Evolutionary conservation across 2,797 vertebrate species (phyloP).

Genomic region (Arctocebus calabarensis): DNA sequence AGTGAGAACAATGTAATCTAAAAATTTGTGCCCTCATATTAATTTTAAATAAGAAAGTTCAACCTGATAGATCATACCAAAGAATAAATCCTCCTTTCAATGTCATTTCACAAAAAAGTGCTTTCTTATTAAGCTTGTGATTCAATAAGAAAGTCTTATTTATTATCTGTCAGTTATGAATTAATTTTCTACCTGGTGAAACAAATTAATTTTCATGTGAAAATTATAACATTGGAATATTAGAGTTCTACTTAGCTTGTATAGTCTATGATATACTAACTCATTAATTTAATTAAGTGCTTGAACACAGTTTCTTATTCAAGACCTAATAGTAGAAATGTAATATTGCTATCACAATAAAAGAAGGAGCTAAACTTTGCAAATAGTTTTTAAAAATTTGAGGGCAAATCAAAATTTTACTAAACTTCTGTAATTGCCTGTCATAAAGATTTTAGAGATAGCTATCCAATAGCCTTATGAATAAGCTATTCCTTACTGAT

Average conservation of each 20-base stretch:
- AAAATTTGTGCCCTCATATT: too few relatives aligned
- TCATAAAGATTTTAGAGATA: slow-evolving; percentile 2
- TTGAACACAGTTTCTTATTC: slow-evolving; percentile 28
- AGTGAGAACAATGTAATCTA: too few relatives aligned
- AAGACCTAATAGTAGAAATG: slow-evolving; percentile 18
- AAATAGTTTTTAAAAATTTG: slow-evolving; percentile 20
- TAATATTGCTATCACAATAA: neutral
- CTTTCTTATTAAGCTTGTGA: slow-evolving; percentile 8
- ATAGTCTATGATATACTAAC: neutral
- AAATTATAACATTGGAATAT: slow-evolving; percentile 30
- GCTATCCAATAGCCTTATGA: slow-evolving; percentile 25
- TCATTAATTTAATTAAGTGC: slow-evolving; percentile 28
- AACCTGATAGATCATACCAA: neutral
- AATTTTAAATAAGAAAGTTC: too few relatives aligned
- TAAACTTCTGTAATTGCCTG: neutral
- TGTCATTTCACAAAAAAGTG: neutral
- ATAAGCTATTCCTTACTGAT: neutral
- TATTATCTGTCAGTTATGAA: slow-evolving; percentile 39
- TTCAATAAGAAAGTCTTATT: neutral
- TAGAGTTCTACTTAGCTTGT: neutral
- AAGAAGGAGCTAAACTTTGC: neutral
- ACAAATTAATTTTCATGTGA: slow-evolving; percentile 16
- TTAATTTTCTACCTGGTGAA: neutral
- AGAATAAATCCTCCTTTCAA: neutral
- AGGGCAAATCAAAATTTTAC: neutral